Evolutionary conservation across 2,888 invertebrate species (phyloP).

Genomic region (Pteria penguin): DNA sequence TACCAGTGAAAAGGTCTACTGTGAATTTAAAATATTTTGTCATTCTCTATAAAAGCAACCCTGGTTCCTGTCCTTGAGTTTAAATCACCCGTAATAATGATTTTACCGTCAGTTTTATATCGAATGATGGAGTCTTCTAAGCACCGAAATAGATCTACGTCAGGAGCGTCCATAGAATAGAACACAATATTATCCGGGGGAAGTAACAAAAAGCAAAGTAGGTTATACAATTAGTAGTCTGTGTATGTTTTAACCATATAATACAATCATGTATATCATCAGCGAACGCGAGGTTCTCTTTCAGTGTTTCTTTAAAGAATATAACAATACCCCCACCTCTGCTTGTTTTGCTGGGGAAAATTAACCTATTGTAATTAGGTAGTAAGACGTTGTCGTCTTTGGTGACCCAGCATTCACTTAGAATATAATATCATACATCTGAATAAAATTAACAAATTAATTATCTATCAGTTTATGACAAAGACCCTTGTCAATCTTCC

Average conservation of each 20-base stretch:
- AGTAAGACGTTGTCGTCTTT: neutral
- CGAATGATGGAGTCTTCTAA: conserved; percentile 24
- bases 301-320: neutral
- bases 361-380: neutral
- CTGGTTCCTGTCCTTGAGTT: conserved; percentile 31
- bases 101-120: conserved; percentile 23
- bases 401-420: conserved; percentile 19
- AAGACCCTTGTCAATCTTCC: conserved; percentile 2
- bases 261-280: conserved; percentile 30
- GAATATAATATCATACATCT: conserved; percentile 8
- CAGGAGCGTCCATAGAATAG: neutral
- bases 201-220: neutral
- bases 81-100: conserved; percentile 37
- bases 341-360: conserved; percentile 19
- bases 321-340: conserved; percentile 23
- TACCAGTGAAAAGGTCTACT: neutral
- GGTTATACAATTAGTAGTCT: neutral
- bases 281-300: conserved; percentile 1
- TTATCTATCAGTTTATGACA: neutral
- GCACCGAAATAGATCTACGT: conserved; percentile 35
- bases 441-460: neutral
- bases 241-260: conserved; percentile 21
- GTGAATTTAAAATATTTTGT: neutral
- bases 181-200: conserved; percentile 22
- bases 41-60: conserved; percentile 16